Conservation (phyloP, 2,888 invertebrate species). For the Catocala nupta region DNA sequence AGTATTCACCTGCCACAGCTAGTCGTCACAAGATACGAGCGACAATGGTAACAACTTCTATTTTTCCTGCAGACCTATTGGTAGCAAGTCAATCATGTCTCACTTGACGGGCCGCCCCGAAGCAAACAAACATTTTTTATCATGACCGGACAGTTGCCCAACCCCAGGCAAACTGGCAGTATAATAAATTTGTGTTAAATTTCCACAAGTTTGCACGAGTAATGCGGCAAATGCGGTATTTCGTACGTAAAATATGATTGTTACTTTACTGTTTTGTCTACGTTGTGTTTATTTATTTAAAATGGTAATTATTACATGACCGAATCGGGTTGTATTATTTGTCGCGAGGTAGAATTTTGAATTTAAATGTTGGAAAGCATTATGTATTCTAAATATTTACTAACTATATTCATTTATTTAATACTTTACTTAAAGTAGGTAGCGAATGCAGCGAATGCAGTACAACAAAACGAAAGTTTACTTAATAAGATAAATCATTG, state of each 20-base stretch:
- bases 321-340: background rate
- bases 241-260: conserved; percentile 25
- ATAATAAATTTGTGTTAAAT: conserved; percentile 21
- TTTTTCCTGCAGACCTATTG: conserved; percentile 15
- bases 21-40: conserved; percentile 24
- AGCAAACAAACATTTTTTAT: conserved; percentile 12
- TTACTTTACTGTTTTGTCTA: conserved; percentile 18
- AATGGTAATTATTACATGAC: conserved; percentile 3
- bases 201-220: conserved; percentile 23
- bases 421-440: no score
- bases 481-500: background rate
- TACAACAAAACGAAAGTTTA: background rate
- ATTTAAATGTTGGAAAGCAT: background rate
- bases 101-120: background rate
- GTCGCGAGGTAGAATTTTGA: conserved; percentile 1
- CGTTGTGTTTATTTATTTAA: conserved; percentile 15
- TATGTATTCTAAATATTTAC: background rate
- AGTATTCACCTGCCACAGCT: conserved; percentile 61
- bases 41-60: conserved; percentile 21
- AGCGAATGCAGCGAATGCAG: no score
- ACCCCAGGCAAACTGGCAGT: conserved; percentile 1
- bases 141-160: conserved; percentile 3
- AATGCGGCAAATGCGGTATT: conserved; percentile 12
- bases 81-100: conserved; percentile 11
- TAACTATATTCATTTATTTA: conserved; percentile 3